Evolutionary conservation across 2,888 invertebrate genomes (phyloP).

Genomic region (Mamestra brassicae): DNA sequence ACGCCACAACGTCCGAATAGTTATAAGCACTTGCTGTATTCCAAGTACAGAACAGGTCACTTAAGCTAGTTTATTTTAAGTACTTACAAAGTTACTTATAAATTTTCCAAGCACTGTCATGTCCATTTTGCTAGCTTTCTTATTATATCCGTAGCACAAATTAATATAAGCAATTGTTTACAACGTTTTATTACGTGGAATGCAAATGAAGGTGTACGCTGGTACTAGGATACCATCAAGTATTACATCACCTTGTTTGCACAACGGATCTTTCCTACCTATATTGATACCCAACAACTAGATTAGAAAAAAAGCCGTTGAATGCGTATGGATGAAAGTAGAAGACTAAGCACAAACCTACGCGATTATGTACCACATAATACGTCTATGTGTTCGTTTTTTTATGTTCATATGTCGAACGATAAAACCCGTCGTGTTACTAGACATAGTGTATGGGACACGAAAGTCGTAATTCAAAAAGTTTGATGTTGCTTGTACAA

Average conservation of each 20-base stretch:
- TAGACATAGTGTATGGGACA: conserved; percentile 78
- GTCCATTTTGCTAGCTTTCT: conserved; percentile 77
- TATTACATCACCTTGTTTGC: conserved; percentile 35
- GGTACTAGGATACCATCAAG: conserved; percentile 23
- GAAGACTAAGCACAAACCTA: conserved; percentile 79
- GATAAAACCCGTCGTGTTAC: conserved; percentile 76
- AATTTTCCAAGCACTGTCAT: conserved; percentile 82
- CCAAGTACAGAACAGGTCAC: background rate
- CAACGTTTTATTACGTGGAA: conserved; percentile 39
- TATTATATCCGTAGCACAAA: conserved; percentile 38
- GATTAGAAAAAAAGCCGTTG: conserved; percentile 67
- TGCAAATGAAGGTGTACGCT: conserved; percentile 38
- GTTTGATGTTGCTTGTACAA: conserved; percentile 61
- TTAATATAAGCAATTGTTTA: conserved; percentile 45
- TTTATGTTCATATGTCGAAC: conserved; percentile 82
- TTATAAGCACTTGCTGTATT: conserved; percentile 10
- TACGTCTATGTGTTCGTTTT: conserved; percentile 72
- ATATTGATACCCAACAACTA: background rate
- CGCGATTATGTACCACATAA: conserved; percentile 66
- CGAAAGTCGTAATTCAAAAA: conserved; percentile 82
- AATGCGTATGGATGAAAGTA: conserved; percentile 83
- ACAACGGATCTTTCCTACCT: conserved; percentile 24
- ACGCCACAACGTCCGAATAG: background rate
- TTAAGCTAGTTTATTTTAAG: conserved; percentile 6
- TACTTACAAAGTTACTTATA: conserved; percentile 87